These are phyloP conservation scores for Lysandra coridon DNA, from an alignment of 2,888 invertebrate species.

Conservation along the genomic window DNA sequence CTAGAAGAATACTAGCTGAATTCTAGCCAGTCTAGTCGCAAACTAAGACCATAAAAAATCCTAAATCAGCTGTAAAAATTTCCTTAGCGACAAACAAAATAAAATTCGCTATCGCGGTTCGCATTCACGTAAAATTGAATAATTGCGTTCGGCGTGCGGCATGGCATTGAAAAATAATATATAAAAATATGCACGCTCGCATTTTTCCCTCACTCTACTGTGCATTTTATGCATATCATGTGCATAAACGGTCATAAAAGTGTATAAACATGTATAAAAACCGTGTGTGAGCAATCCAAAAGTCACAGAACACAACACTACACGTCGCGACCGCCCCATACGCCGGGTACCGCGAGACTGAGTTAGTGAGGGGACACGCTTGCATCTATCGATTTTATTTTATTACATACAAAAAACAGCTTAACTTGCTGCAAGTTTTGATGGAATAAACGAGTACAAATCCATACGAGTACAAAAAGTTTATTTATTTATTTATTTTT, in stretches of 20 bases:
- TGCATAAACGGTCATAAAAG: not conserved
- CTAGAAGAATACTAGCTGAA: not conserved
- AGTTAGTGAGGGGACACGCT: constrained; percentile 36
- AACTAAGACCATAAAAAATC: not conserved
- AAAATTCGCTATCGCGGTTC: not conserved
- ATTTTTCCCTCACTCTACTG: not conserved
- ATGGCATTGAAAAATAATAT: not conserved
- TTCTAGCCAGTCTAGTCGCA: not conserved
- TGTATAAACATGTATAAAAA: constrained; percentile 25
- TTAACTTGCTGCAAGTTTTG: not conserved
- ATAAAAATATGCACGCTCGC: not conserved
- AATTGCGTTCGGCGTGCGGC: not conserved
- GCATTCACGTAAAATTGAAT: constrained; percentile 2
- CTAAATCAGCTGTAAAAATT: not conserved
- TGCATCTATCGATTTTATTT: constrained; percentile 27
- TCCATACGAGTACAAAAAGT: no score
- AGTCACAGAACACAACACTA: constrained; percentile 20
- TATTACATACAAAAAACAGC: not conserved
- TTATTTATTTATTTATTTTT: no score
- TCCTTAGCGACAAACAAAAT: not conserved
- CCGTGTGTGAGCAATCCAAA: constrained; percentile 26
- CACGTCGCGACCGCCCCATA: constrained; percentile 33
- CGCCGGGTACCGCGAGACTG: constrained; percentile 39
- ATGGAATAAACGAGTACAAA: no score
- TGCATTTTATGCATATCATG: not conserved